These are phyloP conservation scores for Conchocele bisecta DNA, from an alignment of 2,888 invertebrate species.

Conservation along the genomic window DNA sequence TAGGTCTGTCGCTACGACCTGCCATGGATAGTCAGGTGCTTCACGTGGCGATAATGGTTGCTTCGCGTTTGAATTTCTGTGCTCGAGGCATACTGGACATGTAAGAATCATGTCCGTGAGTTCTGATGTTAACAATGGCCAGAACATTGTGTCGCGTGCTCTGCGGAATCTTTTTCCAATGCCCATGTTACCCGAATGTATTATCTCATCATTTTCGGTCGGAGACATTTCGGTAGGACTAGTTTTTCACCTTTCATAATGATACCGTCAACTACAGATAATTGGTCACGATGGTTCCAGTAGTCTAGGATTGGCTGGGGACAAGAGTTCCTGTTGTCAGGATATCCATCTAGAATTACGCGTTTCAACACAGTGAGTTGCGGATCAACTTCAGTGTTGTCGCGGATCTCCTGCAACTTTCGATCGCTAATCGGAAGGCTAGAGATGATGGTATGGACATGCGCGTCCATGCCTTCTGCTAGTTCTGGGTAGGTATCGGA, in stretches of 20 bases:
- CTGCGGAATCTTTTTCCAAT: conserved; percentile 40
- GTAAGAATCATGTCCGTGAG: conserved; percentile 39
- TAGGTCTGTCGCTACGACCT: conserved; percentile 48
- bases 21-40: conserved; percentile 43
- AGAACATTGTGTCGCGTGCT: conserved; percentile 52
- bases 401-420: conserved; percentile 9
- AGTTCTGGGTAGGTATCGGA: conserved; percentile 13
- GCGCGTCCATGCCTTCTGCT: conserved; percentile 1
- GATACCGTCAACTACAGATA: conserved; percentile 22
- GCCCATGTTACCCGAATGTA: conserved; percentile 56
- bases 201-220: conserved; percentile 25
- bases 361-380: not conserved
- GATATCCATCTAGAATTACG: conserved; percentile 11
- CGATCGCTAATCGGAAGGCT: conserved; percentile 1
- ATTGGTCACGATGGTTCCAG: conserved; percentile 26
- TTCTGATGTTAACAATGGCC: conserved; percentile 46
- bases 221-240: conserved; percentile 37
- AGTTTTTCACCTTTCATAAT: conserved; percentile 21
- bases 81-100: no score
- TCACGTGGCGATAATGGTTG: conserved; percentile 42
- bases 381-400: not conserved
- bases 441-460: conserved; percentile 1
- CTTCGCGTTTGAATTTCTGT: no score
- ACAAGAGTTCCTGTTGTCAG: no score
- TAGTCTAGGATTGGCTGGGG: not conserved